Base-by-base conservation (phyloP, 2,888 invertebrate species). In the Escarpia spicata region DNA sequence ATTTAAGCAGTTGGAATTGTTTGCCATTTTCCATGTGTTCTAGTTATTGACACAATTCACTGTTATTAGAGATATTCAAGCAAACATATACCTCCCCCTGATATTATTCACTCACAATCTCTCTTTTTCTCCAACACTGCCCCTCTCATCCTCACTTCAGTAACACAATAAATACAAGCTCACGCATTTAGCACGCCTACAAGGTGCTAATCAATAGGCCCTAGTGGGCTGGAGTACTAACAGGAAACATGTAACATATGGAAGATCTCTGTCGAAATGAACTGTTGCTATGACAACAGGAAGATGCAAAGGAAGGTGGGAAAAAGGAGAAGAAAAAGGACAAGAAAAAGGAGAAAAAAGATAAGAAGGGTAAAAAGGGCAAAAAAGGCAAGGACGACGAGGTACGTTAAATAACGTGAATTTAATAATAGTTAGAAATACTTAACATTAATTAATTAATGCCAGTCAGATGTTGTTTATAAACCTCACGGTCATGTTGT, bases 321-420 rank as follows among this genome's bases (percentile, higher is more conserved):
- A 95, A 94, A 60, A 94, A 95, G 92, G 95, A 94, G 9, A 94
- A 95, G 93, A 94, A 96, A 92, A 94, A 96, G 1, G 98, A 98
- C 95, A 98, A 98, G 95, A 98, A 95, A 52, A 98, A 95, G 92
- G 95, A 95, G 93, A 94, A 95, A 91, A 95, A 94, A 44, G 94
- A 95, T 92, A 95, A 95, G 92, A 95, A 96, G 92, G 94, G 94
- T 52, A 95, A 95, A 94, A 95, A 95, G 92, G 95, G 93, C 92
- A 95, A 96, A 95, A 95, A 96, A 94, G 95, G 95, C 97, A 95
- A 97, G 97, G 95, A 95, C 95, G 95, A 96, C 94, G 96, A 96
- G 94, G 96, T 96, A 94, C 94, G 94, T 75, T 19, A 15, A 8
- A 15, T 52, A 52, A 52, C 19, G n/a, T 43, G 43, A 43, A 91